Conservation (phyloP, 1,140 invertebrate species). For the Hormaphis cornu region DNA sequence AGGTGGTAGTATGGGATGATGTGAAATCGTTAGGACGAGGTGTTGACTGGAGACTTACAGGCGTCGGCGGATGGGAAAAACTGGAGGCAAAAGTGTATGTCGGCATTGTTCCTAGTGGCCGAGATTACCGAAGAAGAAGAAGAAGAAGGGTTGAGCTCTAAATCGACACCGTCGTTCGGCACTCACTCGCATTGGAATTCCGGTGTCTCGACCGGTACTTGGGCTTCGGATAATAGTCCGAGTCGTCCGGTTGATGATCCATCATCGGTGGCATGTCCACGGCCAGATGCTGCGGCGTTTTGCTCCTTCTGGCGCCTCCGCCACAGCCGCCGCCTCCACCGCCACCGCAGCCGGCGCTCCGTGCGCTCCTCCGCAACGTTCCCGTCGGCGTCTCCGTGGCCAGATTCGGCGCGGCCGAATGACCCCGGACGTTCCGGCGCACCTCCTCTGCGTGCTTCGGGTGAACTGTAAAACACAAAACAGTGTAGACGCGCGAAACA, state of each 20-base stretch:
- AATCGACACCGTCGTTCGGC: too few relatives aligned
- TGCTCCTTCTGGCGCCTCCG: slow-evolving; percentile 33
- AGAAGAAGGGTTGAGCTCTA: too few relatives aligned
- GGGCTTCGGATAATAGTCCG: slow-evolving; percentile 7
- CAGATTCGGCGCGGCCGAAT: slow-evolving; percentile 20
- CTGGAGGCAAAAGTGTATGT: too few relatives aligned
- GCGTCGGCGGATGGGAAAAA: too few relatives aligned
- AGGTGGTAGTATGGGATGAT: too few relatives aligned
- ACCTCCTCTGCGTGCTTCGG: slow-evolving; percentile 9
- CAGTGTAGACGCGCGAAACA: too few relatives aligned
- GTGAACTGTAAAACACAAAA: background rate
- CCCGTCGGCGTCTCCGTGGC: slow-evolving; percentile 6
- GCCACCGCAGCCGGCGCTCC: too few relatives aligned
- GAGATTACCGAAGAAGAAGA: too few relatives aligned
- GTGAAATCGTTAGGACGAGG: too few relatives aligned
- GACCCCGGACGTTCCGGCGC: slow-evolving; percentile 8
- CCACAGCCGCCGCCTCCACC: too few relatives aligned
- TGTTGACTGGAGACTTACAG: too few relatives aligned
- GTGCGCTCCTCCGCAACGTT: slow-evolving; percentile 35
- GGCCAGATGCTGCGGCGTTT: slow-evolving; percentile 15
- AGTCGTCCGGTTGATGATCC: background rate
- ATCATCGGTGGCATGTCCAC: slow-evolving; percentile 30
- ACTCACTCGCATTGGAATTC: slow-evolving; percentile 22
- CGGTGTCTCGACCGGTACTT: slow-evolving; percentile 14
- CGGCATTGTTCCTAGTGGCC: too few relatives aligned